Percentiles rank a stretch among this genome's conserved stretches.
phyloP scores from a whole-genome alignment of 2,797 vertebrate genomes.

The Macropodus opercularis region DNA sequence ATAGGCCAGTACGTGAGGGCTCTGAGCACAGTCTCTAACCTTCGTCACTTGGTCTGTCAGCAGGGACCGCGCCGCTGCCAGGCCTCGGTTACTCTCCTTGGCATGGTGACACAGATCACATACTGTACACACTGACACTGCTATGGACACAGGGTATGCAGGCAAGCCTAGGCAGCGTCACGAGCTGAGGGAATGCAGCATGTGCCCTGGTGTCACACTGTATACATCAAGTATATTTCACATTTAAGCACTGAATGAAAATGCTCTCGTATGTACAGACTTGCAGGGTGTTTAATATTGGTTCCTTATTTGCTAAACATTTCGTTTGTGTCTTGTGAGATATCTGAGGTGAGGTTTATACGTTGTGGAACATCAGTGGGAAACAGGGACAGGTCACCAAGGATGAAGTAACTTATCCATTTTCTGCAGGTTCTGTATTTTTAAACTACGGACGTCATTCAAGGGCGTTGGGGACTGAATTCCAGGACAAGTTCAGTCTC shows the following conservation, averaged over 20 bases:
- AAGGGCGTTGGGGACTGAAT: conserved; percentile 69
- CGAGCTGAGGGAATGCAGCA: conserved; percentile 35
- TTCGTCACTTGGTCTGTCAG: conserved; percentile 46
- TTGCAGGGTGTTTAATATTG: background rate
- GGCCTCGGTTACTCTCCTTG: conserved; percentile 62
- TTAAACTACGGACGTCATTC: conserved; percentile 72
- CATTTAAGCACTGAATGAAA: too few species aligned
- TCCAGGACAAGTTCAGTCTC: conserved; percentile 73
- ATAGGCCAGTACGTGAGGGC: conserved; percentile 25
- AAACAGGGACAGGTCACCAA: conserved; percentile 71
- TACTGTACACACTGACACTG: conserved; percentile 45
- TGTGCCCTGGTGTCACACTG: conserved; percentile 39
- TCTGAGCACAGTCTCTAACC: conserved; percentile 40
- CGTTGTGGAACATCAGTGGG: conserved; percentile 38
- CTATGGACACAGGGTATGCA: conserved; percentile 36
- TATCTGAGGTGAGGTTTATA: conserved; percentile 16
- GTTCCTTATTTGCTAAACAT: background rate
- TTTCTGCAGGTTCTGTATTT: conserved; percentile 77
- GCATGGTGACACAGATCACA: conserved; percentile 61
- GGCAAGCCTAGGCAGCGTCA: conserved; percentile 28
- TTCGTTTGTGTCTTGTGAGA: conserved; percentile 15
- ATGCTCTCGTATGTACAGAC: background rate
- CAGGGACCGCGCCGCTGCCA: conserved; percentile 53
- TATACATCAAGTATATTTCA: conserved; percentile 10
- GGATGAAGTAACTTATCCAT: conserved; percentile 64